Conservation (phyloP, 2,113 vertebrate species). For the Mesoclemmys tuberculata region DNA sequence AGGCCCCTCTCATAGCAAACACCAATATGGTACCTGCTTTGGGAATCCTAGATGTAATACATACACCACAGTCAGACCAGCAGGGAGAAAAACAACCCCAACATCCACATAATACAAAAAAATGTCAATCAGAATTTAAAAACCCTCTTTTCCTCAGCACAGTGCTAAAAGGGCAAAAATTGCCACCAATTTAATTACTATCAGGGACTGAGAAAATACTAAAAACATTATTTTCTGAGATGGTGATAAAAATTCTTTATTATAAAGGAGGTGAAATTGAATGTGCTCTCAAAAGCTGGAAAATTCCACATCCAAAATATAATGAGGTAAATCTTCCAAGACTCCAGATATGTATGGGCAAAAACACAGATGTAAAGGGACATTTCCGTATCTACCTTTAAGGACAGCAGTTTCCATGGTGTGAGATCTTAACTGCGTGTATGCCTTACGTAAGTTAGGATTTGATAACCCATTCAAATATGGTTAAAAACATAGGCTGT, state of each 20-base stretch:
- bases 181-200: background rate
- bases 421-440: background rate
- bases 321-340: background rate
- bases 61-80: background rate
- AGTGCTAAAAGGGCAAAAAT: background rate
- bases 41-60: slow-evolving; percentile 81
- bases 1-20: slow-evolving; percentile 90
- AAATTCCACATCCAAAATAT: background rate
- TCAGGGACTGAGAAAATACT: background rate
- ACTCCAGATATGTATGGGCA: background rate
- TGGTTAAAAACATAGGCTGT: background rate
- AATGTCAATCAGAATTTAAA: background rate
- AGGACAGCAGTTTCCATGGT: background rate
- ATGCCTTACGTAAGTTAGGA: background rate
- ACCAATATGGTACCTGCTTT: slow-evolving; percentile 87
- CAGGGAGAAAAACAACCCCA: background rate
- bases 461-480: background rate
- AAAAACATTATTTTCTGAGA: background rate
- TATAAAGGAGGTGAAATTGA: background rate
- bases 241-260: background rate
- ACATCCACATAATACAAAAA: background rate
- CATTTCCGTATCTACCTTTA: background rate
- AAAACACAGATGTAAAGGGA: background rate
- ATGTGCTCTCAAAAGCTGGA: background rate
- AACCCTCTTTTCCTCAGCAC: background rate